Conservation (phyloP, 2,888 invertebrate genomes). For the Acleris holmiana region DNA sequence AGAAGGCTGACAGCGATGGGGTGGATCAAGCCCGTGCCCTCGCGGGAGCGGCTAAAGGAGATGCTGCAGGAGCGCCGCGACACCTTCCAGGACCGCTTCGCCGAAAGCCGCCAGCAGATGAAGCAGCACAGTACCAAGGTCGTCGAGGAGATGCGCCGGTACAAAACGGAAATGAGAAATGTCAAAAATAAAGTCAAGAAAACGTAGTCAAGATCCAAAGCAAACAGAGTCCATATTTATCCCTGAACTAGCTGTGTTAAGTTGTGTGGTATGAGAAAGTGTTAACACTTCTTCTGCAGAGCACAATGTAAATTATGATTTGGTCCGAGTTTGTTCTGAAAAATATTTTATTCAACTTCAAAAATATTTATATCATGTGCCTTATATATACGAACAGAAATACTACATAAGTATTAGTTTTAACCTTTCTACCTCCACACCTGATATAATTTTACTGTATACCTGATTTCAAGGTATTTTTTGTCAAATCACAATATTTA, state of each 20-base stretch:
- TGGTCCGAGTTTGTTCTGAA: no score
- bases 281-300: slow-evolving; percentile 30
- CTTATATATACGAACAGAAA: no score
- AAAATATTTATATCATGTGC: no score
- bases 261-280: slow-evolving; percentile 24
- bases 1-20: slow-evolving; percentile 91
- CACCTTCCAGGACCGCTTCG: slow-evolving; percentile 85
- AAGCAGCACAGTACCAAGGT: slow-evolving; percentile 72
- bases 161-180: slow-evolving; percentile 76
- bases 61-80: slow-evolving; percentile 86
- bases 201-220: slow-evolving; percentile 48
- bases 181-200: slow-evolving; percentile 78
- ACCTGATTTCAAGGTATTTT: no score
- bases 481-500: no score
- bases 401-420: no score
- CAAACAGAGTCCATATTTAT: not conserved
- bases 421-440: no score
- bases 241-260: not conserved
- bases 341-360: no score
- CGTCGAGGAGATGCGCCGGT: slow-evolving; percentile 80
- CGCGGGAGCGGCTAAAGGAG: slow-evolving; percentile 85
- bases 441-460: no score
- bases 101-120: slow-evolving; percentile 81
- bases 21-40: slow-evolving; percentile 92
- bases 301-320: slow-evolving; percentile 24